Percentiles rank a stretch among this genome's conserved stretches.
phyloP scores from a whole-genome alignment of 2,888 invertebrate species.

The Euspilapteryx auroguttella region DNA sequence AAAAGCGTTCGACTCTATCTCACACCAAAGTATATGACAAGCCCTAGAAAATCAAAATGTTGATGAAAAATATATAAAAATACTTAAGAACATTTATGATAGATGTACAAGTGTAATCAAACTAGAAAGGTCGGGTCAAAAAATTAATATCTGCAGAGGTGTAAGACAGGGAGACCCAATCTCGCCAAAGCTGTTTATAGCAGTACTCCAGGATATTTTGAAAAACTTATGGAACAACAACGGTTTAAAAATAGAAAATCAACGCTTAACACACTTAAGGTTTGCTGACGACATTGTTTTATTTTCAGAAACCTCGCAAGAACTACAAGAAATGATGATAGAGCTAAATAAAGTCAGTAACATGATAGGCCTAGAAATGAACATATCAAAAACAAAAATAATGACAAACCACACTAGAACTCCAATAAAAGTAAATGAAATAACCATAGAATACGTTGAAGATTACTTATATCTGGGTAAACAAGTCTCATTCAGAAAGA shows the following conservation, averaged over 20 bases:
- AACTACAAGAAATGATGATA: no score
- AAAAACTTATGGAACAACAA: slow-evolving; percentile 4
- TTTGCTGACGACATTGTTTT: slow-evolving; percentile 2
- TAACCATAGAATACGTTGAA: no score
- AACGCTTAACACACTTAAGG: neutral
- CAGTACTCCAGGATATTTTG: no score
- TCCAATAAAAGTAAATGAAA: neutral
- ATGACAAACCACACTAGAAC: neutral
- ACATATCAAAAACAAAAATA: no score
- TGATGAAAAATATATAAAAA: slow-evolving; percentile 5
- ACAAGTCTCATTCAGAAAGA: no score
- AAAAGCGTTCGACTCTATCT: slow-evolving; percentile 9
- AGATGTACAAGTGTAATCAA: slow-evolving; percentile 4
- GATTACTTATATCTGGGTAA: no score
- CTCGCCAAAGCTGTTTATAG: no score
- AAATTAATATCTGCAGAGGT: slow-evolving; percentile 4
- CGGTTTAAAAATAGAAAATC: neutral
- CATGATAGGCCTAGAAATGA: slow-evolving; percentile 1
- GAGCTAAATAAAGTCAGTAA: neutral
- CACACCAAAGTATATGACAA: slow-evolving; percentile 8
- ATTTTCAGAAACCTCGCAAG: neutral
- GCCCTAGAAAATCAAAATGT: slow-evolving; percentile 6
- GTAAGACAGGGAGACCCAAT: no score
- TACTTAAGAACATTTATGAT: slow-evolving; percentile 6
- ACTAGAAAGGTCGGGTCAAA: slow-evolving; percentile 5